phyloP scores from a whole-genome alignment of 2,113 vertebrate species.

The Hystrix brachyura region DNA sequence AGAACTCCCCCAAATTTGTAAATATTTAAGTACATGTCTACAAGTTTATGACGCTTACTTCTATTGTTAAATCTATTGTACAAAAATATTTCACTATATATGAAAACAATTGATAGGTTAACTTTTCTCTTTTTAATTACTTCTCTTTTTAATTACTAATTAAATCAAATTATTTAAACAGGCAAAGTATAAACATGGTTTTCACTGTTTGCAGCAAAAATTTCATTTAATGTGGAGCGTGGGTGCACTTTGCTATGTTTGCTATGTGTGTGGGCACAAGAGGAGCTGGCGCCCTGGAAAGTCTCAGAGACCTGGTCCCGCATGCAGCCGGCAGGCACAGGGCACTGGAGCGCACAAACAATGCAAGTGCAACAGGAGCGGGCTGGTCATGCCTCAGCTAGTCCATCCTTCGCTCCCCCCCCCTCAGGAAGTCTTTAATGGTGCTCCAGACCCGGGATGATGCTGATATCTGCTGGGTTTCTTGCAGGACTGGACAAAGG shows the following conservation, averaged over 20 bases:
- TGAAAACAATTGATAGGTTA: constrained; percentile 19
- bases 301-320: not conserved
- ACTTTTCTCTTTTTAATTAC: constrained; percentile 51
- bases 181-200: constrained; percentile 58
- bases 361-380: not conserved
- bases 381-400: not conserved
- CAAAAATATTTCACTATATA: constrained; percentile 49
- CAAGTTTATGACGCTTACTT: not conserved
- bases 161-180: constrained; percentile 35
- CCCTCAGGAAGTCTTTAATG: not conserved
- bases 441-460: not conserved
- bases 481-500: not conserved
- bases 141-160: constrained; percentile 53
- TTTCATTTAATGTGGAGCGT: constrained; percentile 20
- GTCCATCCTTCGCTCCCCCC: not conserved
- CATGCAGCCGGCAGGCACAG: not conserved
- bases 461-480: not conserved
- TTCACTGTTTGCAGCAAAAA: constrained; percentile 52
- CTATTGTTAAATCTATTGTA: constrained; percentile 40
- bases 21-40: constrained; percentile 11
- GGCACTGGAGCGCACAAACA: not conserved
- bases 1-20: not conserved
- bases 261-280: constrained; percentile 58
- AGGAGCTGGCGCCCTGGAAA: not conserved
- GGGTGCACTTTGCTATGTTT: constrained; percentile 15